Evolutionary conservation across 1,140 invertebrate genomes (phyloP).

Genomic region (Drosophila melanica): DNA sequence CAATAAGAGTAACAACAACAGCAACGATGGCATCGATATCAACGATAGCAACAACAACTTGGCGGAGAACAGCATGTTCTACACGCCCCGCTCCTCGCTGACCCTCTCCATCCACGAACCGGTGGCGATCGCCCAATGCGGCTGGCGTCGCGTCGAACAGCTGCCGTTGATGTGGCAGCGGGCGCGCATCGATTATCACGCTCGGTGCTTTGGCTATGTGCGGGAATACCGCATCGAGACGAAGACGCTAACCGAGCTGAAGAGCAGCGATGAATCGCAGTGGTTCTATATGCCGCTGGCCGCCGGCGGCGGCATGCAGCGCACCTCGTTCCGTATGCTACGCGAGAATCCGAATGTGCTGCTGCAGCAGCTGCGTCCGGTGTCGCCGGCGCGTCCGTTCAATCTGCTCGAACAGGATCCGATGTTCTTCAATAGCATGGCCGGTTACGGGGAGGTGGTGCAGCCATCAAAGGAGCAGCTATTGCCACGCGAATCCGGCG

Average conservation of each 20-base stretch:
- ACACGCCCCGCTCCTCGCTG: constrained; percentile 52
- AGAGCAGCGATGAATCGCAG: constrained; percentile 52
- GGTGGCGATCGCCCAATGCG: constrained; percentile 22
- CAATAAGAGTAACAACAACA: background rate
- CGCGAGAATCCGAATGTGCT: constrained; percentile 62
- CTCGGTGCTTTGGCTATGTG: constrained; percentile 37
- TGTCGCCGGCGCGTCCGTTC: constrained; percentile 29
- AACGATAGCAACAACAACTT: background rate
- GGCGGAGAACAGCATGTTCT: constrained; percentile 10
- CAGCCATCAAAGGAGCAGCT: background rate
- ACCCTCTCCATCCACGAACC: background rate
- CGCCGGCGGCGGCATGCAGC: constrained; percentile 31
- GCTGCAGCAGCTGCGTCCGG: constrained; percentile 53
- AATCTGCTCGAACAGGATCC: constrained; percentile 71
- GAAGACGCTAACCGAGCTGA: constrained; percentile 65
- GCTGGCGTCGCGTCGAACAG: background rate
- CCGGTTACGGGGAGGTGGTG: constrained; percentile 14
- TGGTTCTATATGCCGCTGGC: constrained; percentile 60
- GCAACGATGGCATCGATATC: background rate
- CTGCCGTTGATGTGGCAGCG: background rate
- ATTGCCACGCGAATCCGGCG: constrained; percentile 21
- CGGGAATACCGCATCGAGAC: constrained; percentile 66
- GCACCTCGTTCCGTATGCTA: constrained; percentile 63
- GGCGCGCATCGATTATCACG: background rate
- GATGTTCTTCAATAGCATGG: constrained; percentile 69